Evolutionary conservation across 1,140 invertebrate genomes (phyloP), one percentile per base, ranked within the genome.

Genomic region (Drosophila yakuba): DNA sequence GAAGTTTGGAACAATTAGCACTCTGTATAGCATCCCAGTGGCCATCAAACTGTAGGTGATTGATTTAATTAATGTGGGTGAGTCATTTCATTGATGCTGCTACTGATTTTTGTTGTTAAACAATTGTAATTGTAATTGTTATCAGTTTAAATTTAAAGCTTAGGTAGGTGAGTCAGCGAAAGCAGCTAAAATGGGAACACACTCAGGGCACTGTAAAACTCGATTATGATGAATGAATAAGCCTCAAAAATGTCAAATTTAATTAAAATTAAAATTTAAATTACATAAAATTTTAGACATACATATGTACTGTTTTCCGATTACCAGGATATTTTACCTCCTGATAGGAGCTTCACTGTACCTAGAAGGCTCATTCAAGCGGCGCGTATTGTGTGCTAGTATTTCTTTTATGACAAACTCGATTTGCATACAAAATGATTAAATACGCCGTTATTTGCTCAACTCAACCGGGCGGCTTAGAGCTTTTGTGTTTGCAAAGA

Each of bases 361-460:
- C 35, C 15, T 14, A 36, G 7, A 10, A 41, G 14, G 5, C 44
- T 0, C 44, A 50, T 25, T 57, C 54, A 55, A 23, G 44, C 60
- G 59, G 25, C 68, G 4, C 55, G 32, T 59, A 63, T 35, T 39
- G 38, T 39, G 28, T 14, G 38, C 38, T 39, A 14, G 12, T 69
- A 39, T 71, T 71, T 69, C 62, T 69, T 74, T 86, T 80, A 66
- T 78, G 78, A 39, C 56, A 86, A 80, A 85, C 67, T 59, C 57
- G 77, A 85, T 85, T 85, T 85, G 78, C 81, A 85, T 85, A 58
- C 74, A 17, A 85, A 85, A 85, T 85, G 67, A 85, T 85, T 74
- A 81, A 80, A 80, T 80, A 80, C 61, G 72, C 62, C 61, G 58
- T 66, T 83, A 63, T 83, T 83, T 79, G 54, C 43, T 47, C 15